A percentile compares a stretch with the other conserved stretches of the same genome.
phyloP scores from a whole-genome alignment of 2,113 vertebrate species.

The Gobiocypris rarus region DNA sequence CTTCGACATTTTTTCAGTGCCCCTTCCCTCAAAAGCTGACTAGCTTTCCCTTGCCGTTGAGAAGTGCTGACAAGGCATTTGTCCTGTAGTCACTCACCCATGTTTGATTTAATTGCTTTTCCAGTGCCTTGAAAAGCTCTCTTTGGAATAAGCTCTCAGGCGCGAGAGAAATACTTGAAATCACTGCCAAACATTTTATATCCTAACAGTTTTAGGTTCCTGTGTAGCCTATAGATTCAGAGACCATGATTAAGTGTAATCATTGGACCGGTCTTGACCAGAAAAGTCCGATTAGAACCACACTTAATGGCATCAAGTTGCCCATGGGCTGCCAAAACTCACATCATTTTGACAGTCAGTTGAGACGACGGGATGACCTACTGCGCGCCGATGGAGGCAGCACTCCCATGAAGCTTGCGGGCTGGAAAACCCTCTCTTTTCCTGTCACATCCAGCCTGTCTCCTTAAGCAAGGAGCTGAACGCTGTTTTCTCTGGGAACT shows the following conservation, averaged over 20 bases:
- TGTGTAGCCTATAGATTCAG: slow-evolving; percentile 25
- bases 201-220: slow-evolving; percentile 15
- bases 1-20: not conserved
- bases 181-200: slow-evolving; percentile 35
- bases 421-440: slow-evolving; percentile 37
- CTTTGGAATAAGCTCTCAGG: slow-evolving; percentile 57
- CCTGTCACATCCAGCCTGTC: slow-evolving; percentile 10
- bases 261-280: slow-evolving; percentile 18
- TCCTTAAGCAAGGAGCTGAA: slow-evolving; percentile 10
- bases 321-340: slow-evolving; percentile 5
- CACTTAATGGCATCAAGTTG: slow-evolving; percentile 23
- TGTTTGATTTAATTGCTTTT: slow-evolving; percentile 80
- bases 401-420: slow-evolving; percentile 49
- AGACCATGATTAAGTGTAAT: slow-evolving; percentile 27
- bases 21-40: slow-evolving; percentile 23
- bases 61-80: slow-evolving; percentile 72
- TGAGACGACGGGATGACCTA: slow-evolving; percentile 73
- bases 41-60: slow-evolving; percentile 61
- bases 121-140: slow-evolving; percentile 70
- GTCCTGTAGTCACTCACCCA: slow-evolving; percentile 74
- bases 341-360: slow-evolving; percentile 73
- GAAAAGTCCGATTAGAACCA: slow-evolving; percentile 22
- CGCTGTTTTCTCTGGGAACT: not conserved
- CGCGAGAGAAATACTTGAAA: slow-evolving; percentile 52
- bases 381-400: slow-evolving; percentile 64